Evolutionary conservation across 2,888 invertebrate genomes (phyloP).

Genomic region (Heliconius hortense): DNA sequence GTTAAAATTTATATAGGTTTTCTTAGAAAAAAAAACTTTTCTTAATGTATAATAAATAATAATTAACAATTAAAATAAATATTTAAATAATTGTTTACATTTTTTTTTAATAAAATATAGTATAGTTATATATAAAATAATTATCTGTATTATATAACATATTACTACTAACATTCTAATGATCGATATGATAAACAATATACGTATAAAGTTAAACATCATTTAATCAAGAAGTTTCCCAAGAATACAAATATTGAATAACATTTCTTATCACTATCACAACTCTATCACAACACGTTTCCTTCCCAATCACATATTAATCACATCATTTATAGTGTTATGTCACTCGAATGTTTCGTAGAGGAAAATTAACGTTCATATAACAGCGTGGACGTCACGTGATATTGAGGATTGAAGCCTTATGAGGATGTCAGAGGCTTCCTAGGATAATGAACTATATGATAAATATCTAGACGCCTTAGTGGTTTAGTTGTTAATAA

Average conservation of each 20-base stretch:
- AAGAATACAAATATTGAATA: not conserved
- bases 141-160: not conserved
- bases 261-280: conserved; percentile 10
- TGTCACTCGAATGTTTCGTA: conserved; percentile 11
- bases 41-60: no score
- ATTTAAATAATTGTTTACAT: not conserved
- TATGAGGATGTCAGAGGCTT: conserved; percentile 7
- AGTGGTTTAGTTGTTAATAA: not conserved
- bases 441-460: conserved; percentile 19
- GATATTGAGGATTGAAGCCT: conserved; percentile 20
- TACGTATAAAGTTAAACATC: not conserved
- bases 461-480: not conserved
- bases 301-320: conserved; percentile 5
- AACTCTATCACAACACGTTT: not conserved
- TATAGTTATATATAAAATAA: not conserved
- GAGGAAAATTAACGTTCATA: conserved; percentile 17
- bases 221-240: not conserved
- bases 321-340: not conserved
- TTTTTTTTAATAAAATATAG: not conserved
- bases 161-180: not conserved
- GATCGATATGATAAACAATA: not conserved
- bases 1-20: not conserved
- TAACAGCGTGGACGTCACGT: not conserved
- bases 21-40: not conserved
- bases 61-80: no score